Base-by-base conservation (phyloP, 2,113 vertebrate species). In the Enhydra lutris region DNA sequence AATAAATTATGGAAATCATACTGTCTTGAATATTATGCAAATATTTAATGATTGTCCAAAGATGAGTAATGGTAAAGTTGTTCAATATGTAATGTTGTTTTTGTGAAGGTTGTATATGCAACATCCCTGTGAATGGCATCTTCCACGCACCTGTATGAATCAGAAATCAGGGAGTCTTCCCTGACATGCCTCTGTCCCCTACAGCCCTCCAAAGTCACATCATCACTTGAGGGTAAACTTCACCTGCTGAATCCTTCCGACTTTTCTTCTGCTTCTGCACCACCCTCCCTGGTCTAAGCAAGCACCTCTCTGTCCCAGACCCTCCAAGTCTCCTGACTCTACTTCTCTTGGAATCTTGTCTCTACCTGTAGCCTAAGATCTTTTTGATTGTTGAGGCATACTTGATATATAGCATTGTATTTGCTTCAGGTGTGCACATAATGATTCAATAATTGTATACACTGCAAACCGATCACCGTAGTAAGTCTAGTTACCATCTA, bases 31-130 rank as follows among this genome's bases (percentile, higher is more conserved):
- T 87, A 90, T 31, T 78, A 86, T 24, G n/a, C 23, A 94, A 73
- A 65, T 95, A 96, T 71, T 82, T 94, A 73, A 50, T 82, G 34
- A 79, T 86, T 95, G 21, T 91, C 63, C 50, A 63, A 82, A 96
- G 39, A 26, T 73, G 21, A 93, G 29, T 45, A 39, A 89, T 71
- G 15, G 63, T 93, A 26, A 69, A 86, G n/a, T 12, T 78, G n/a
- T 71, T 79, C 61, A 65, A 82, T 59, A 26, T 71, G 55, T 47
- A 94, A 85, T n/a, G 15, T 79, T 90, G 9, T 71, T 50, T 71
- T 91, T 92, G 91, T 87, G 21, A 63, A 74, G 39, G 80, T 85
- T 50, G n/a, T 50, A 29, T 67, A 29, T 55, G 15, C 7, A 52
- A 8, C 65, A 42, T 78, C 42, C 91, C 71, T 67, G 14, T 42